These are phyloP conservation scores for Iguana delicatissima DNA, from an alignment of 2,797 vertebrate genomes.

Conservation along the genomic window DNA sequence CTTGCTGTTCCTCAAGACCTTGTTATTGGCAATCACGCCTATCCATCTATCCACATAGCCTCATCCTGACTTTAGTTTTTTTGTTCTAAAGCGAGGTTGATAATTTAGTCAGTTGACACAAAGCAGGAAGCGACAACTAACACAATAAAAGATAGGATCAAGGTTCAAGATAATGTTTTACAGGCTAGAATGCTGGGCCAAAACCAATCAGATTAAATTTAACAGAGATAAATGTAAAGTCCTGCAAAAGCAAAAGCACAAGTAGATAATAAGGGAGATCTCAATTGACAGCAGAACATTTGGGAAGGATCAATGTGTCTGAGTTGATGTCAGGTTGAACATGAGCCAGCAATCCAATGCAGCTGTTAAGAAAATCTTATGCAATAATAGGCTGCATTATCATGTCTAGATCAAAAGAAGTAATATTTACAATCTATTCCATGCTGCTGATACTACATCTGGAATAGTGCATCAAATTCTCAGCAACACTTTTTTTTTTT, in stretches of 20 bases:
- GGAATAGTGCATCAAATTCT: background rate
- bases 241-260: background rate
- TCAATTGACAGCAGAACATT: background rate
- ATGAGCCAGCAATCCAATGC: background rate
- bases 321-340: background rate
- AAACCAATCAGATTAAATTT: background rate
- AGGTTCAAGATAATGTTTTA: background rate
- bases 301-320: background rate
- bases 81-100: background rate
- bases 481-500: background rate
- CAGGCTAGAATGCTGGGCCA: too few species aligned
- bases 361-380: background rate
- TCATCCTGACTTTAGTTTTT: background rate
- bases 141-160: background rate
- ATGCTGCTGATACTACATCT: background rate
- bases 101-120: background rate
- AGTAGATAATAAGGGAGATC: background rate
- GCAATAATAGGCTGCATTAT: background rate
- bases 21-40: background rate
- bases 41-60: background rate
- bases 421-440: background rate
- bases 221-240: background rate
- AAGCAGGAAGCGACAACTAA: background rate
- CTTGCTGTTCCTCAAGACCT: background rate
- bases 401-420: too few species aligned